Percentiles rank a stretch among this genome's conserved stretches.
Conservation (phyloP, 1,140 invertebrate species). For the Scaptomyza hsui region DNA sequence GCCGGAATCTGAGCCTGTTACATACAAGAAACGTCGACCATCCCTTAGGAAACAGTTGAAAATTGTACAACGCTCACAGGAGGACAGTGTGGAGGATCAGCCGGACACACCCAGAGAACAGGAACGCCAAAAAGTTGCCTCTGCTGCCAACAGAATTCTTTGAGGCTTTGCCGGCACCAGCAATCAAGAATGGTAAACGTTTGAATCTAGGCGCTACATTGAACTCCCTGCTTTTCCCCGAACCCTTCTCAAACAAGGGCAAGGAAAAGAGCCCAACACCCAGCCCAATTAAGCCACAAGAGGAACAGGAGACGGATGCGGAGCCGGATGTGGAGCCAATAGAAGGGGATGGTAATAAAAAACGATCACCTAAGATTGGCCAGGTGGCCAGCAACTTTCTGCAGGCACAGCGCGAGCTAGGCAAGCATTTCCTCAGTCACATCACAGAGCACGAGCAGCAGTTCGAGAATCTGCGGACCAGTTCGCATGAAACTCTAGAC, state of each 20-base stretch:
- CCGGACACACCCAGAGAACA: slow-evolving; percentile 12
- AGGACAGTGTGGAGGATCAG: slow-evolving; percentile 22
- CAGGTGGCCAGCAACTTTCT: slow-evolving; percentile 62
- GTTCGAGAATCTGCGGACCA: slow-evolving; percentile 23
- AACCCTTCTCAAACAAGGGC: slow-evolving; percentile 68
- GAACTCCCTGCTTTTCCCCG: slow-evolving; percentile 72
- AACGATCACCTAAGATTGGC: slow-evolving; percentile 36
- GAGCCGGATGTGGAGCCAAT: slow-evolving; percentile 51
- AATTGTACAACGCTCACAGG: slow-evolving; percentile 44
- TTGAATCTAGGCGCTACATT: slow-evolving; percentile 64
- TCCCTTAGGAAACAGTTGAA: slow-evolving; percentile 43
- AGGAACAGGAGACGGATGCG: slow-evolving; percentile 41
- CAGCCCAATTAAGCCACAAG: slow-evolving; percentile 11
- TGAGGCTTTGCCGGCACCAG: slow-evolving; percentile 57
- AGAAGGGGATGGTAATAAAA: slow-evolving; percentile 32
- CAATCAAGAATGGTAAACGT: slow-evolving; percentile 23
- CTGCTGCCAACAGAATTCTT: slow-evolving; percentile 75
- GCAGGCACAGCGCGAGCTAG: slow-evolving; percentile 65
- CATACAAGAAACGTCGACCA: slow-evolving; percentile 33
- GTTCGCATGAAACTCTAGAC: slow-evolving; percentile 9
- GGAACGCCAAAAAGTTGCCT: slow-evolving; percentile 31
- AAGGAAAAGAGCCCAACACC: slow-evolving; percentile 25
- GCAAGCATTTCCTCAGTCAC: slow-evolving; percentile 69
- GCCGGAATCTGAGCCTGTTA: slow-evolving; percentile 39
- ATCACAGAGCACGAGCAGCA: slow-evolving; percentile 61